Conservation (phyloP, 1,140 invertebrate species). For the Sycophaga agraensis region DNA sequence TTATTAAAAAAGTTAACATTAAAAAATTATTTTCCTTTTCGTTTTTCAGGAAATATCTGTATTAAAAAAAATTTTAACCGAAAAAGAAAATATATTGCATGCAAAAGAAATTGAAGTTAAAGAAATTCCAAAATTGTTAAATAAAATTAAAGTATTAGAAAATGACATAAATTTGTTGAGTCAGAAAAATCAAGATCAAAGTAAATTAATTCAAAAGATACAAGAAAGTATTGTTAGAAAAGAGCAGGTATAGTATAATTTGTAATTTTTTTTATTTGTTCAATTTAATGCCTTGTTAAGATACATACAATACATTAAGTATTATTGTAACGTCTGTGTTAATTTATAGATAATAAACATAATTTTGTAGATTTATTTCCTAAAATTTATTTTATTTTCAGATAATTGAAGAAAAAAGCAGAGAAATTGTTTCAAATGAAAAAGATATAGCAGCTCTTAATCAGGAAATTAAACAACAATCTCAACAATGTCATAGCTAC, state of each 20-base stretch:
- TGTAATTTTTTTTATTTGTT: too few species aligned
- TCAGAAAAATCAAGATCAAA: conserved; percentile 39
- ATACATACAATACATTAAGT: too few species aligned
- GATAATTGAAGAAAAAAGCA: conserved; percentile 40
- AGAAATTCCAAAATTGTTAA: conserved; percentile 37
- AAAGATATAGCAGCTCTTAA: conserved; percentile 40
- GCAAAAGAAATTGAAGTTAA: conserved; percentile 32
- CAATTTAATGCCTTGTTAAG: too few species aligned
- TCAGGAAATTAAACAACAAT: conserved; percentile 42
- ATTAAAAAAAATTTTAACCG: conserved; percentile 43
- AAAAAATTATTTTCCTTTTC: neutral
- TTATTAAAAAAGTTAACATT: neutral
- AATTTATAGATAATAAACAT: too few species aligned
- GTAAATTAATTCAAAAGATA: conserved; percentile 37
- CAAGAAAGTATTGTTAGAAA: conserved; percentile 41
- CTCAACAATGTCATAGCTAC: conserved; percentile 35
- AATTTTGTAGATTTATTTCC: conserved; percentile 14
- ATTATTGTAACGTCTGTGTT: too few species aligned
- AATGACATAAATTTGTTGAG: conserved; percentile 27
- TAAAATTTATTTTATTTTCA: conserved; percentile 26
- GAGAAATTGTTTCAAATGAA: conserved; percentile 37
- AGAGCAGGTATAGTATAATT: conserved; percentile 46
- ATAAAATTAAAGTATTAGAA: conserved; percentile 37
- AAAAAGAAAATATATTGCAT: conserved; percentile 36
- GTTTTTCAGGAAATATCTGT: conserved; percentile 40